A percentile compares a stretch with the other conserved stretches of the same genome.
Conservation (phyloP, 2,113 vertebrate species). For the Kryptolebias marmoratus region DNA sequence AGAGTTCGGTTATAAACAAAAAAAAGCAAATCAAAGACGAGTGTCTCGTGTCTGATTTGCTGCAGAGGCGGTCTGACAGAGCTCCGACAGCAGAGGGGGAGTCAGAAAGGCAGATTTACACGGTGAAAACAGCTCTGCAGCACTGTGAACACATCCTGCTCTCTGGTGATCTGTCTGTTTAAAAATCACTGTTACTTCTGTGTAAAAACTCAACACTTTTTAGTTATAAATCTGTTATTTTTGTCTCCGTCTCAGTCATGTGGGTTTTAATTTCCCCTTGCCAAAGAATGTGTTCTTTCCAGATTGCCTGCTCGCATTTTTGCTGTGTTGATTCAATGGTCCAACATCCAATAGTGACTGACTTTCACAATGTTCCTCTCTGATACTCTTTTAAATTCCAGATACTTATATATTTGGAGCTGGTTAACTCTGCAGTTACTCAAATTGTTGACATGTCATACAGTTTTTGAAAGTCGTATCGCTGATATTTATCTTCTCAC, state of each 20-base stretch:
- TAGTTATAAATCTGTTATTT: constrained; percentile 1
- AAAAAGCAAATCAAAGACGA: constrained; percentile 21
- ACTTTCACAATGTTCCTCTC: neutral
- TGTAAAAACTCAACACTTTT: neutral
- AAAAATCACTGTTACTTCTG: constrained; percentile 9
- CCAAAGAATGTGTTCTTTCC: neutral
- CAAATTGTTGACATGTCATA: too few relatives aligned
- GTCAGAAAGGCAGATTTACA: constrained; percentile 66
- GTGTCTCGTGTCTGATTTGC: constrained; percentile 78
- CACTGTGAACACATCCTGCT: constrained; percentile 32
- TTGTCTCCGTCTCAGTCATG: neutral
- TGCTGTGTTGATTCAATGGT: constrained; percentile 2
- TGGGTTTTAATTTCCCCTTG: neutral
- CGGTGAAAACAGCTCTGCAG: constrained; percentile 69
- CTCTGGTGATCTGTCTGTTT: constrained; percentile 49
- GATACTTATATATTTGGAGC: neutral
- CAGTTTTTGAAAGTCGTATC: too few relatives aligned
- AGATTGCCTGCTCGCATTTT: constrained; percentile 3
- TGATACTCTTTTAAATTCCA: neutral
- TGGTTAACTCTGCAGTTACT: too few relatives aligned
- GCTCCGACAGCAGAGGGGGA: constrained; percentile 66
- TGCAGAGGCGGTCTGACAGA: constrained; percentile 59
- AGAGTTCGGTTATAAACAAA: neutral
- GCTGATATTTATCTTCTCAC: too few relatives aligned
- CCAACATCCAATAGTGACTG: constrained; percentile 8